Conservation (phyloP, 2,797 vertebrate species). For the Oreochromis mossambicus region DNA sequence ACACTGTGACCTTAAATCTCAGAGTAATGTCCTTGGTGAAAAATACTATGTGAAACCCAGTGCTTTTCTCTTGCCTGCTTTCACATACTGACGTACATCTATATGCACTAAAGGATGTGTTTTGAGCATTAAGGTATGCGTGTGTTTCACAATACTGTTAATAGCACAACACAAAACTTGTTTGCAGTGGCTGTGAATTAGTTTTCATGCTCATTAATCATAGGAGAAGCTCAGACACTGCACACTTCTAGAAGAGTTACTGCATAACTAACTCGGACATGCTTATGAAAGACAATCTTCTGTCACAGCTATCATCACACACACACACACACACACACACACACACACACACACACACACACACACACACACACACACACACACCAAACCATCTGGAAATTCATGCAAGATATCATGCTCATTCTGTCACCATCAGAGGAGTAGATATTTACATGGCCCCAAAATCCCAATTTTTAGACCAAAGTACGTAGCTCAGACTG, state of each 20-base stretch:
- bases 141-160: neutral
- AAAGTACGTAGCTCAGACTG: neutral
- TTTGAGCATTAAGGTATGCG: neutral
- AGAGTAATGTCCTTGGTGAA: slow-evolving; percentile 16
- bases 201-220: slow-evolving; percentile 37
- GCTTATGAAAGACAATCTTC: slow-evolving; percentile 23
- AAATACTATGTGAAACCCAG: slow-evolving; percentile 12
- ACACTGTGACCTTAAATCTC: slow-evolving; percentile 38
- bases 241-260: neutral
- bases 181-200: neutral
- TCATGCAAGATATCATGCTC: slow-evolving; percentile 53
- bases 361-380: neutral
- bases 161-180: neutral
- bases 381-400: neutral
- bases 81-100: neutral
- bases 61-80: slow-evolving; percentile 4
- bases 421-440: slow-evolving; percentile 25
- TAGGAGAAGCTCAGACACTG: neutral
- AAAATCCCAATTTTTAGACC: slow-evolving; percentile 18
- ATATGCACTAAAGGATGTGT: neutral
- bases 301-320: slow-evolving; percentile 12
- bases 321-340: slow-evolving; percentile 25
- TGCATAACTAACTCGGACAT: slow-evolving; percentile 22
- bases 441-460: neutral
- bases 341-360: slow-evolving; percentile 15